Evolutionary conservation across 2,797 vertebrate genomes (phyloP), one percentile per base, ranked within the genome.

Genomic region (Microchirus variegatus): DNA sequence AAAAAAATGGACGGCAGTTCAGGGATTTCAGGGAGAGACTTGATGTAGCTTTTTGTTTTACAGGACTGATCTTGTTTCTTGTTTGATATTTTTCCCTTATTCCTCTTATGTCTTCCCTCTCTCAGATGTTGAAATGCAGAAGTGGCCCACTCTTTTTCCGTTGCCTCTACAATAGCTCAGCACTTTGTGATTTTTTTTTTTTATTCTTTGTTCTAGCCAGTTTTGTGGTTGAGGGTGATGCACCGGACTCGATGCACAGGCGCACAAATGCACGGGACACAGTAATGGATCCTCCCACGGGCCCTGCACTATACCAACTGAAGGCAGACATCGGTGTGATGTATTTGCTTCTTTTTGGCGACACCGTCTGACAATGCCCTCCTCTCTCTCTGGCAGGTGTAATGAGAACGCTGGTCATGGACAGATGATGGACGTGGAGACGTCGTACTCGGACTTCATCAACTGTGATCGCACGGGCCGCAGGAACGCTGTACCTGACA

Each of bases 341-440:
- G 61, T 47, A 63, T 81, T 18, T 43, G 48, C 55, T 61, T 44
- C 22, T 64, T 17, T n/a, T n/a, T n/a, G n/a, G n/a, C n/a, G n/a
- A 1, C 38, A 37, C 54, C 9, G 1, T 36, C 73, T 85, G 51
- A 83, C 60, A 9, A 5, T 48, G 54, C 49, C 57, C 51, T 47
- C 52, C 44, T 59, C 48, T 60, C 48, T 60, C 53, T 59, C 59
- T 50, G 0, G 0, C 90, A 95, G 95, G 71, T 80, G 91, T 93
- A 89, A 91, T 90, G 87, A 51, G 53, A 87, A 80, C 74, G 79
- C 94, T 89, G 79, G 96, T 95, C 95, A 94, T 84, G 92, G 89
- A 87, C 91, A 95, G 93, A 87, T 95, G 93, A 99, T 98, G 97
- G 97, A 99, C 87, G 94, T 96, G 77, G 96, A 97, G 94, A 91